Evolutionary conservation across 1,140 invertebrate species (phyloP), one percentile per base, ranked within the genome.

Genomic region (Papilio dardanus): DNA sequence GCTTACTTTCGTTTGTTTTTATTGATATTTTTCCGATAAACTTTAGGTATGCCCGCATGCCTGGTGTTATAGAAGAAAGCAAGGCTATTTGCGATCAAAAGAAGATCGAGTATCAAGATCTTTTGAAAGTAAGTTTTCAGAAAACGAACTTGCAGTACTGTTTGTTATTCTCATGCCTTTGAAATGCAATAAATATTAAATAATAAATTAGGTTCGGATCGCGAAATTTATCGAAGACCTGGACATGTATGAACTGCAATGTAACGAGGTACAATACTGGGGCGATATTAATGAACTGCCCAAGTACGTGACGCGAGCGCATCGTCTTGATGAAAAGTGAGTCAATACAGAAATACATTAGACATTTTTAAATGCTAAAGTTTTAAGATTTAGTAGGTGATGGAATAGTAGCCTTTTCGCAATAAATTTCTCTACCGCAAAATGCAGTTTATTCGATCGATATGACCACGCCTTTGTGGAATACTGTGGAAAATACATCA

Each of bases 251-350:
- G 95, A 95, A 30, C 96, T 96, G 78, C 96, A 98, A 87, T 96
- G 97, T 35, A 96, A 98, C 71, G 97, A 98, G 81, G 96, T 99
- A 84, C 96, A 98, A 80, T 95, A 96, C 71, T 98, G 97, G 94
- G 98, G 98, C 2, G 97, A 99, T 78, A 95, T 98, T n/a, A 95
- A 96, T 19, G 96, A 98, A 67, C 94, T 99, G 54, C 94, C 96
- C 31, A 96, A 96, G 80, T 99, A 99, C 88, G 95, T 97, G 31
- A 96, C 96, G 42, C 96, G 97, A 75, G 97, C 98, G 0, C 95
- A 94, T 12, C 93, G 95, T 46, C 88, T 99, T 0, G 96, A 98
- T 84, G 94, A 95, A 76, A 95, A 95, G 92, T 96, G 95, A 87
- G 93, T 69, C 50, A 30, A n/a, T n/a, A n/a, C n/a, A n/a, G n/a